Conservation (phyloP, 2,797 vertebrate species). For the Oceanodroma leucorhoa region DNA sequence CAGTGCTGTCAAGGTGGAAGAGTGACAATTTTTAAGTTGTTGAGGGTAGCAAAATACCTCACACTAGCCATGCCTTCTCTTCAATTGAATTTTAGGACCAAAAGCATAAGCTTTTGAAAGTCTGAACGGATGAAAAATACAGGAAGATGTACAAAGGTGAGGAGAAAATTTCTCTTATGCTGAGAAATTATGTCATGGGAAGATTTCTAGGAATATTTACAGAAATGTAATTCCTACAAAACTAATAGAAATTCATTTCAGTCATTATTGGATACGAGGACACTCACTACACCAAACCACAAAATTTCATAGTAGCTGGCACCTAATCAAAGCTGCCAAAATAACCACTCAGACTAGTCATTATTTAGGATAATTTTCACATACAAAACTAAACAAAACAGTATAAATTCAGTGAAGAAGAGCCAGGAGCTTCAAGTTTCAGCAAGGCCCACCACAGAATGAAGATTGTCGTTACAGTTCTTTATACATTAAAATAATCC, state of each 20-base stretch:
- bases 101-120: background rate
- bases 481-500: background rate
- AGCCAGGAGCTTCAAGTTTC: background rate
- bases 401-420: background rate
- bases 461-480: background rate
- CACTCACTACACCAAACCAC: background rate
- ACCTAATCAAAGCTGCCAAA: background rate
- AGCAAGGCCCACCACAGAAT: background rate
- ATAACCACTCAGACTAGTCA: background rate
- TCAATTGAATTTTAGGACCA: background rate
- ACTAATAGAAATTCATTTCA: background rate
- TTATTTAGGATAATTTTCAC: background rate
- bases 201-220: background rate
- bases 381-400: background rate
- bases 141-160: background rate
- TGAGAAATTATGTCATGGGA: background rate
- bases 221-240: background rate
- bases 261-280: background rate
- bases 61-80: background rate
- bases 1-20: background rate
- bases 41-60: background rate
- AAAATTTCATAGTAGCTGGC: background rate
- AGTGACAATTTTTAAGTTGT: background rate
- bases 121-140: background rate
- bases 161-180: background rate